Base-by-base conservation (phyloP, 2,888 invertebrate genomes). In the Torymus aiolomorphi region DNA sequence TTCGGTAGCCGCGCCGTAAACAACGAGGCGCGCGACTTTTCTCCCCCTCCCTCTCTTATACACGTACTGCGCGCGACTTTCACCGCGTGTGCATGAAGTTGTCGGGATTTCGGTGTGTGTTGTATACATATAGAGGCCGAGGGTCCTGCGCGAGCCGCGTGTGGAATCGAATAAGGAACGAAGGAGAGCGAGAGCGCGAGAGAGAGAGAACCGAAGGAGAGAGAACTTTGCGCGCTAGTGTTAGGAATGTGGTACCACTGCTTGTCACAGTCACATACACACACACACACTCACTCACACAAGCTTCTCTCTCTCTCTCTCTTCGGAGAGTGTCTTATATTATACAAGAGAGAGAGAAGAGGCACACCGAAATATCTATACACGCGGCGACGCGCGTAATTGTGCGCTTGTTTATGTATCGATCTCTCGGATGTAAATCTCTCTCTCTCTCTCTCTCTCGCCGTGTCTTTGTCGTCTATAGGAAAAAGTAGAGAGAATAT, bases 201-300 rank as follows among this genome's bases (percentile, higher is more conserved):
- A 82, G n/a, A n/a, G n/a, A n/a, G n/a, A n/a, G n/a, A n/a, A n/a
- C n/a, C n/a, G n/a, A n/a, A n/a, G 83, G 79, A 84, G 84, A 2
- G 31, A 18, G 86, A 85, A 85, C 83, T 83, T 82, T 83, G 84
- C 83, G 85, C 84, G 88, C 86, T 88, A 88, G 89, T 89, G 89
- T 89, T 89, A 90, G 90, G 90, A 90, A 90, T 90, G 90, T 86
- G 90, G 90, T 90, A 89, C 88, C 87, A 88, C 90, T 85, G 86
- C 90, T 90, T 90, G 89, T 90, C 89, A 89, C 89, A 89, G 88
- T 88, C 87, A 85, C 88, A 86, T 85, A 87, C 81, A 81, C 81
- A 80, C 81, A 77, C 69, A 80, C 83, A 78, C 80, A 80, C 78
- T 2, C 14, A 8, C 16, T 18, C 18, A n/a, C 16, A 0, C 11